A percentile compares a stretch with the other conserved stretches of the same genome.
These are phyloP conservation scores for Drosophila recens DNA, from an alignment of 2,888 invertebrate species.

Conservation along the genomic window DNA sequence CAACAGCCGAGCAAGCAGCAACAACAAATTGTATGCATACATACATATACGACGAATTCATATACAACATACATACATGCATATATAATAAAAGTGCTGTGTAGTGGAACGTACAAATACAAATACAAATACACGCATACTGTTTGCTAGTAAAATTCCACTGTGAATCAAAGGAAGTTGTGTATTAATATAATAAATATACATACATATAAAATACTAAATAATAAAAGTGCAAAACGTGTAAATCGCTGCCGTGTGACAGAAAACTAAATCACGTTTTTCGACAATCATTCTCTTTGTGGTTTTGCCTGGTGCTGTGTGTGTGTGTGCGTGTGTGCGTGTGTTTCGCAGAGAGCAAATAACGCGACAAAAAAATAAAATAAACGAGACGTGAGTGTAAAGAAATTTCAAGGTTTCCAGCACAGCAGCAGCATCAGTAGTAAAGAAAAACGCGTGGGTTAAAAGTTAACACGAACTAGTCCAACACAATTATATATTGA, in stretches of 20 bases:
- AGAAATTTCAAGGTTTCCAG: constrained; percentile 68
- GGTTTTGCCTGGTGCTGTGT: constrained; percentile 15
- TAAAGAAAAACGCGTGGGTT: constrained; percentile 37
- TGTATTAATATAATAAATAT: constrained; percentile 73
- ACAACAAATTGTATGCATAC: constrained; percentile 60
- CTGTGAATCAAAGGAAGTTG: constrained; percentile 73
- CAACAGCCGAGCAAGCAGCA: constrained; percentile 54
- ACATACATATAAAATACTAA: constrained; percentile 21
- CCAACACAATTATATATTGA: constrained; percentile 20
- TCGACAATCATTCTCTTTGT: constrained; percentile 46
- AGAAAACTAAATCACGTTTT: constrained; percentile 71
- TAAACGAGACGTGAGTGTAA: constrained; percentile 55
- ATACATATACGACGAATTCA: constrained; percentile 3
- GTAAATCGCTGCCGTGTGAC: constrained; percentile 52
- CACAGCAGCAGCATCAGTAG: constrained; percentile 26
- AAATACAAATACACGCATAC: constrained; percentile 26
- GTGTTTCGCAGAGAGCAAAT: constrained; percentile 41
- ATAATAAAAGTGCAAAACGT: constrained; percentile 65
- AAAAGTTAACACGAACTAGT: constrained; percentile 18
- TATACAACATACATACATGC: constrained; percentile 10
- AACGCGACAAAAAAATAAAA: constrained; percentile 33
- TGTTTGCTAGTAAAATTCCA: constrained; percentile 78
- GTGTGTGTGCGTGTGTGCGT: constrained; percentile 20
- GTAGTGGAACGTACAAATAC: constrained; percentile 46
- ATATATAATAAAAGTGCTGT: constrained; percentile 39